phyloP scores from a whole-genome alignment of 2,113 vertebrate genomes.

The Pollimyrus isidori region DNA sequence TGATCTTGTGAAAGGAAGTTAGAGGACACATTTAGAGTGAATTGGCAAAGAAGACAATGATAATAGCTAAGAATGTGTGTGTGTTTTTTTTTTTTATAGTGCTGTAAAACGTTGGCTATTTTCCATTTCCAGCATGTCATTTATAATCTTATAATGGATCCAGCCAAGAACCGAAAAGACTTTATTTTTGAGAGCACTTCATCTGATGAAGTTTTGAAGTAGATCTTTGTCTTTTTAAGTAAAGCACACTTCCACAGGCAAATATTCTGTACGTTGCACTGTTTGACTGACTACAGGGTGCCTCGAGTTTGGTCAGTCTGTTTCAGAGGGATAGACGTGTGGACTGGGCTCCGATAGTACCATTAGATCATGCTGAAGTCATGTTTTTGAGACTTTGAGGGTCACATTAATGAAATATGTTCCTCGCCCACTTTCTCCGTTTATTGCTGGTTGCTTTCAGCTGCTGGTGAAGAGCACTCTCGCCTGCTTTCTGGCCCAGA shows the following conservation, averaged over 20 bases:
- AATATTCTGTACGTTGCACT: neutral
- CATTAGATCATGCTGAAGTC: constrained; percentile 23
- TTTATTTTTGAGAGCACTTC: neutral
- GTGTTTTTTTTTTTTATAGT: neutral
- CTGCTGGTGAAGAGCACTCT: neutral
- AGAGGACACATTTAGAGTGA: neutral
- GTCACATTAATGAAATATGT: neutral
- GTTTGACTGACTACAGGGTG: neutral
- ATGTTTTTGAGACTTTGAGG: neutral
- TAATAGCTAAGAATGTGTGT: constrained; percentile 7
- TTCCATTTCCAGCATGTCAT: neutral
- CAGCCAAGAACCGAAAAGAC: neutral
- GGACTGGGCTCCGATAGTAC: constrained; percentile 13
- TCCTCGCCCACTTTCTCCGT: neutral
- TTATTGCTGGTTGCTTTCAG: neutral
- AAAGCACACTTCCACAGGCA: neutral
- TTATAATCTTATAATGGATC: neutral
- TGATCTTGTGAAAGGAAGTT: neutral
- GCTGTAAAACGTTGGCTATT: neutral
- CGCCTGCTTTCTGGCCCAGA: neutral
- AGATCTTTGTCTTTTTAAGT: neutral
- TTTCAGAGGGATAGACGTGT: neutral
- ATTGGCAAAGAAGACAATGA: neutral
- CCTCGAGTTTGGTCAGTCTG: neutral
- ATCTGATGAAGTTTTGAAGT: neutral